Base-by-base conservation (phyloP, 2,888 invertebrate genomes). In the Drosophila neoperkinsi region DNA sequence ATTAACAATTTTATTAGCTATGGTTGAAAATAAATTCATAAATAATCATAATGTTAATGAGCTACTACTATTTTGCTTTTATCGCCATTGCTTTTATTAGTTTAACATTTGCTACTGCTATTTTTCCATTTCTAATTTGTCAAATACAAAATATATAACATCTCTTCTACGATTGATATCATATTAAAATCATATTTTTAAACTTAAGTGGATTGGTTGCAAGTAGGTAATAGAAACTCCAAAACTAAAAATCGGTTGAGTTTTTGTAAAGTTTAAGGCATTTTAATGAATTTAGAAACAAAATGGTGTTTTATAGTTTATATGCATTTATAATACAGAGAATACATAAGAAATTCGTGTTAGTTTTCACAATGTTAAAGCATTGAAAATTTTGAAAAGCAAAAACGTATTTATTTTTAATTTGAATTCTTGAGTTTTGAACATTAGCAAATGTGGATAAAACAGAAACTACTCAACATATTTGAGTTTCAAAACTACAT, bases 1-100 rank as follows among this genome's bases (percentile, higher is more conserved):
- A 87, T 89, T 87, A 85, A 87, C 85, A 73, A 76, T 89, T 87
- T 87, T 87, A 87, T 87, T 89, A 87, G 87, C 88, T 85, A 85
- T 83, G 87, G 88, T 83, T 78, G 81, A 69, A 71, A 89, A 43
- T 43, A 31, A 82, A 84, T 89, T 89, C 89, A 89, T 87, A 85
- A 87, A 87, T 74, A 77, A 74, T 71, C 71, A 71, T 43, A 79
- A 82, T 77, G 66, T 79, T 85, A 83, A 88, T 82, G 83, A 88
- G 82, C 85, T 82, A 88, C 80, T 79, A 74, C 82, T 59, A 84
- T 53, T 56, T 64, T 69, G 46, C 53, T 53, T 46, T 58, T 51
- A 53, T 57, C 74, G 74, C 71, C 67, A 61, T 62, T 59, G 73
- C 36, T 49, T 63, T 74, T 68, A 31, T 75, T 65, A 62, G 67